Evolutionary conservation across 2,113 vertebrate species (phyloP).

Genomic region (Gambusia holbrooki): DNA sequence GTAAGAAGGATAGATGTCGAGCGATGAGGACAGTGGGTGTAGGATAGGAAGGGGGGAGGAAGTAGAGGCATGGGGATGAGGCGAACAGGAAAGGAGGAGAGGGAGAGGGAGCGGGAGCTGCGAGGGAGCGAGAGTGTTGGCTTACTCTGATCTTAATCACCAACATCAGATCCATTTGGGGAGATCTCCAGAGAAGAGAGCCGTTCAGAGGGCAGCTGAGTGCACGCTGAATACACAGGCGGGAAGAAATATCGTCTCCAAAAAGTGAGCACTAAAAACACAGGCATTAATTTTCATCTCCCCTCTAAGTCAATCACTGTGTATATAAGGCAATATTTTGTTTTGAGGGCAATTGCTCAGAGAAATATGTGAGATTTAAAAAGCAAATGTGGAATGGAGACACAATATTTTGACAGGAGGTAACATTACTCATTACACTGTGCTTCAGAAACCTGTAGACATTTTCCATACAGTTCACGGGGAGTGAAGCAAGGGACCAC

Average conservation of each 20-base stretch:
- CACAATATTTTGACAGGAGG: slow-evolving; percentile 70
- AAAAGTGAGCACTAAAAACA: slow-evolving; percentile 65
- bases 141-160: slow-evolving; percentile 71
- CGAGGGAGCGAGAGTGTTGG: slow-evolving; percentile 57
- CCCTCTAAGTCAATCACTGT: slow-evolving; percentile 57
- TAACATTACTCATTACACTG: slow-evolving; percentile 66
- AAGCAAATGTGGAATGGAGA: slow-evolving; percentile 67
- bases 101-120: slow-evolving; percentile 43
- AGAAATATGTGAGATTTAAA: slow-evolving; percentile 59
- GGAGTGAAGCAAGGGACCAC: slow-evolving; percentile 21
- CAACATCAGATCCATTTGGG: slow-evolving; percentile 65
- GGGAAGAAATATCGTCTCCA: slow-evolving; percentile 59
- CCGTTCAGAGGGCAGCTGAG: slow-evolving; percentile 59
- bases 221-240: slow-evolving; percentile 61
- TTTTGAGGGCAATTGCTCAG: slow-evolving; percentile 63
- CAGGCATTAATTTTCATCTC: slow-evolving; percentile 70
- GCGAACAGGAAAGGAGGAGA: slow-evolving; percentile 39
- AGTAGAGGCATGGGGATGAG: slow-evolving; percentile 27
- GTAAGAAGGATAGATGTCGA: slow-evolving; percentile 34
- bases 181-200: slow-evolving; percentile 61
- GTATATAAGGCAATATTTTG: slow-evolving; percentile 67
- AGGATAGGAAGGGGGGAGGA: slow-evolving; percentile 21
- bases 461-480: slow-evolving; percentile 50
- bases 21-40: slow-evolving; percentile 28
- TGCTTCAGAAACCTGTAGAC: slow-evolving; percentile 53